Base-by-base conservation (phyloP, 2,888 invertebrate species). In the Pristionchus fissidentatus region DNA sequence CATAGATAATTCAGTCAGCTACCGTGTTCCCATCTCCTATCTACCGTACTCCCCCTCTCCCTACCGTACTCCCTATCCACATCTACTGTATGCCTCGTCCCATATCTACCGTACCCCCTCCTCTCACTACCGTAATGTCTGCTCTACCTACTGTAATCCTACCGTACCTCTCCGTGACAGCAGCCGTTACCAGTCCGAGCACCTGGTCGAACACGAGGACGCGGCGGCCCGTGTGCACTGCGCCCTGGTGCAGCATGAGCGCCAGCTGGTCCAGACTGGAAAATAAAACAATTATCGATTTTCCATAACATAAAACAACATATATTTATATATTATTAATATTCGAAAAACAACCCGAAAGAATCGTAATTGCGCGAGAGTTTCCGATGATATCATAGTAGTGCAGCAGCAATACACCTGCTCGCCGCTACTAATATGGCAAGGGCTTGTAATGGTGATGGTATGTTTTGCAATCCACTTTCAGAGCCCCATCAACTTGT, bases 261-360 rank as follows among this genome's bases (percentile, higher is more conserved):
- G 97, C 96, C 46, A 99, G 93, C 1, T 96, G 95, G 91, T 99
- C 98, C 87, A 95, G 94, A 52, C 98, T 94, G 77, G 98, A 88
- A 79, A 8, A 29, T 22, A 7, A 26, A 35, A 10, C 38, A 73
- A 43, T 73, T 29, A 70, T 49, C 49, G 19, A 49, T 49, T 15
- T 15, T 60, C n/a, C 8, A 60, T 60, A n/a, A 10, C 52, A 49
- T 19, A 15, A 10, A 15, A 49, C 52, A 49, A 49, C 52, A 49
- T 19, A 49, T 49, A n/a, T n/a, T n/a, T n/a, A n/a, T n/a, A n/a
- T n/a, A n/a, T n/a, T n/a, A n/a, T n/a, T n/a, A n/a, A n/a, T n/a
- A n/a, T n/a, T n/a, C n/a, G n/a, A 55, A 55, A 55, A 46, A 46
- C 46, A 46, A 46, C 7, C 15, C 15, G 46, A 46, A 46, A 46